Evolutionary conservation across 2,888 invertebrate genomes (phyloP), one percentile per base, ranked within the genome.

Genomic region (Malthinus flaveolus): DNA sequence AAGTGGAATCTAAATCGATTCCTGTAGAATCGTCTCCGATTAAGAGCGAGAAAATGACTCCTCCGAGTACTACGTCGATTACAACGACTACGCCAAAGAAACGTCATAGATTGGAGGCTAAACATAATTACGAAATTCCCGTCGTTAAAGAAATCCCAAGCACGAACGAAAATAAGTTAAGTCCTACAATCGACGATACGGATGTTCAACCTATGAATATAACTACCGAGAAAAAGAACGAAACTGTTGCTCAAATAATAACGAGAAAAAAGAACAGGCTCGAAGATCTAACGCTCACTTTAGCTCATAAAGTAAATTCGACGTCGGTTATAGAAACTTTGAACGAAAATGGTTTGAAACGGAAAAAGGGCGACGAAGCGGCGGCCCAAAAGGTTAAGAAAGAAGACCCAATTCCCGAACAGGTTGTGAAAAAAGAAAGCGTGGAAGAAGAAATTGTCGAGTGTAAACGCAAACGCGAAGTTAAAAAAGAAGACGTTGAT

Each of bases 1-100:
- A 42, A 23, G 23, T 5, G 7, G 81, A 79, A 69, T 71, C 66
- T 63, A 80, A 81, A 56, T 67, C 11, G 9, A 15, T 34, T 10
- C 34, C 46, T 36, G 8, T 36, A 7, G 39, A 33, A 15, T 9
- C 13, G 10, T 11, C 48, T 8, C 45, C 58, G 36, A 45, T 57
- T 44, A 64, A 60, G 37, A 68, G 69, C 56, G 69, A 71, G 49
- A 71, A 63, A 48, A 56, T 65, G 36, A 62, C 61, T 45, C 32
- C 52, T 23, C 45, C 57, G n/a, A 48, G 12, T 58, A 32, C 52
- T 23, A 39, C 60, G 9, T 49, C 68, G 1, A 70, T 73, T n/a
- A 74, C 77, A n/a, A 75, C 80, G 13, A 87, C 87, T 1, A 89
- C 90, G 1, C 89, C 90, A 1, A 90, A 90, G 70, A 90, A 90